Base-by-base conservation (phyloP, 1,140 invertebrate genomes). In the Listronotus oregonensis region DNA sequence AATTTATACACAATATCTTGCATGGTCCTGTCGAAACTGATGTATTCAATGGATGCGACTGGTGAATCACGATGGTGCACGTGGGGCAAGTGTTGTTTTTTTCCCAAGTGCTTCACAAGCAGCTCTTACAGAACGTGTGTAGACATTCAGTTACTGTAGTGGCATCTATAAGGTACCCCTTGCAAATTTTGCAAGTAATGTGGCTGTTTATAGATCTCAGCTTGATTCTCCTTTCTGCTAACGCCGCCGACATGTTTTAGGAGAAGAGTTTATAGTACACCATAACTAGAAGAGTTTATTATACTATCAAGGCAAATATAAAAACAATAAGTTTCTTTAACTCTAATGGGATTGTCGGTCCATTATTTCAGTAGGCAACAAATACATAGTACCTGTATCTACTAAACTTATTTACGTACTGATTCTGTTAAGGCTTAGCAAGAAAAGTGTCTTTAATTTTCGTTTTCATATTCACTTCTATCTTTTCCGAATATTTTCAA, bases 1-100 rank as follows among this genome's bases (percentile, higher is more conserved):
- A 97, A 81, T 86, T 98, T 98, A 82, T 96, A 98, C 49, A 98
- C 96, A 80, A 99, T 96, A 83, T 98, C 96, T 81, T 99, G 96
- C 92, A 99, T 94, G 62, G 96, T 98, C 71, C 96, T 85, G 82
- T 99, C 96, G 82, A 97, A 96, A 79, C 94, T 95, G 70, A 98
- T 96, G 74, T 97, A 97, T 75, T 97, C 46, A 98, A 82, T 12
- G 96, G 96, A 83, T 98, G 95, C 5, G 95, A 97, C 77, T 98
- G 95, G 80, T 98, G 96, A 71, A 98, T 97, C 43, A 97, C 94
- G 75, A 95, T 94, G 79, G 92, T 90, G 84, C 96, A 98, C 83
- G 92, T 93, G 5, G 72, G 96, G 96, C 96, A 98, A n/a, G 93
- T 95, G 79, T 98, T 97, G 76, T 96, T 96, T 75, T 96, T 95